Conservation (phyloP, 2,113 vertebrate species). For the Mirza zaza region DNA sequence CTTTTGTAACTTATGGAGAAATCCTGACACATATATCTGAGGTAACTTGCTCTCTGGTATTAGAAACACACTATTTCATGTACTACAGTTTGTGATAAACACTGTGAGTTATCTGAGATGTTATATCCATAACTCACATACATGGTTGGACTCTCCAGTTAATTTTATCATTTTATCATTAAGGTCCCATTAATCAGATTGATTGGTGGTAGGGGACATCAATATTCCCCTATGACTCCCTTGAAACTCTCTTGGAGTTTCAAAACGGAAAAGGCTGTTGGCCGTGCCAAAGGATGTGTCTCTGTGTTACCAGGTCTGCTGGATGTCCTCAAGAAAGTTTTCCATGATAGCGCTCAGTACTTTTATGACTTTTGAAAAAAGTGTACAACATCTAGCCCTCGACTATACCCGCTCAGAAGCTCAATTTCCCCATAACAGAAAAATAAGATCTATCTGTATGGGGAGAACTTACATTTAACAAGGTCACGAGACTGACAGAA, state of each 20-base stretch:
- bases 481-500: background rate
- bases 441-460: background rate
- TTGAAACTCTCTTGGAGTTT: conserved; percentile 13
- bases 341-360: background rate
- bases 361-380: background rate
- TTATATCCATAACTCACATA: background rate
- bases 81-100: background rate
- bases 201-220: background rate
- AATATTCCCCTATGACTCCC: background rate
- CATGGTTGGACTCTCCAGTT: background rate
- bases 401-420: background rate
- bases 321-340: background rate
- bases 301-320: background rate
- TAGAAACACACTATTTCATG: background rate
- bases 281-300: background rate
- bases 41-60: background rate
- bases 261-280: background rate
- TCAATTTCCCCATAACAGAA: background rate
- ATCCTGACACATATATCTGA: conserved; percentile 8
- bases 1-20: background rate
- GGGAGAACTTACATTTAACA: background rate
- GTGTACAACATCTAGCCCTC: background rate
- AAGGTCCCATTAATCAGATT: background rate
- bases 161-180: conserved; percentile 20
- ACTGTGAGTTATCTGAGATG: background rate